phyloP scores from a whole-genome alignment of 1,140 invertebrate species.

The Dreissena rostriformis region DNA sequence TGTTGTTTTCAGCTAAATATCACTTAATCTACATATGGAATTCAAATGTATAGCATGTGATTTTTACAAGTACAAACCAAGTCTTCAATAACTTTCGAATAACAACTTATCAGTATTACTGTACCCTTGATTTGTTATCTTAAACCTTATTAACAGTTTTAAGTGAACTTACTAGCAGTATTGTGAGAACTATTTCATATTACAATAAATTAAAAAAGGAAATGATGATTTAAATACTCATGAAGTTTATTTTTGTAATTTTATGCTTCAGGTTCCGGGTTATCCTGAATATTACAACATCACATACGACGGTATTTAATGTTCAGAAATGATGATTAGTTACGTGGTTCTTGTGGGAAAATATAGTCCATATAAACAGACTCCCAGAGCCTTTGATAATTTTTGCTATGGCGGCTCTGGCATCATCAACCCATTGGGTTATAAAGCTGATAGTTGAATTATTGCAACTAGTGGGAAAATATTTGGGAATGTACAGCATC shows the following conservation, averaged over 20 bases:
- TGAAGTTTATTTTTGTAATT: neutral
- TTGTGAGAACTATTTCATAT: neutral
- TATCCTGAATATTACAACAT: constrained; percentile 21
- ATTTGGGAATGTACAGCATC: no score
- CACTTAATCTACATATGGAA: neutral
- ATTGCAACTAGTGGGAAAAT: neutral
- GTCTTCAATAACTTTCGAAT: neutral
- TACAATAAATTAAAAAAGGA: neutral
- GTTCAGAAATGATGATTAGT: no score
- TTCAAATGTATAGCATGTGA: no score
- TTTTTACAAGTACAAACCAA: no score
- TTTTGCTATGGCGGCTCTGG: no score
- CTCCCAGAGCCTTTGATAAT: no score
- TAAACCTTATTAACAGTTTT: neutral
- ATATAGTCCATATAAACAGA: no score
- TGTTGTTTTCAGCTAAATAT: neutral
- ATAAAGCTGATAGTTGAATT: no score
- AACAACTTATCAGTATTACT: neutral
- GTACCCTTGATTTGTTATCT: neutral
- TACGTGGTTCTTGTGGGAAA: neutral
- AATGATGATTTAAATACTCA: neutral
- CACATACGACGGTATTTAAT: constrained; percentile 12
- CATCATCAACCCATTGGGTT: no score
- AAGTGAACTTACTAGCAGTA: neutral
- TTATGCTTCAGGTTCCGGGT: constrained; percentile 32